Conservation (phyloP, 1,140 invertebrate species). For the Euwallacea fornicatus region DNA sequence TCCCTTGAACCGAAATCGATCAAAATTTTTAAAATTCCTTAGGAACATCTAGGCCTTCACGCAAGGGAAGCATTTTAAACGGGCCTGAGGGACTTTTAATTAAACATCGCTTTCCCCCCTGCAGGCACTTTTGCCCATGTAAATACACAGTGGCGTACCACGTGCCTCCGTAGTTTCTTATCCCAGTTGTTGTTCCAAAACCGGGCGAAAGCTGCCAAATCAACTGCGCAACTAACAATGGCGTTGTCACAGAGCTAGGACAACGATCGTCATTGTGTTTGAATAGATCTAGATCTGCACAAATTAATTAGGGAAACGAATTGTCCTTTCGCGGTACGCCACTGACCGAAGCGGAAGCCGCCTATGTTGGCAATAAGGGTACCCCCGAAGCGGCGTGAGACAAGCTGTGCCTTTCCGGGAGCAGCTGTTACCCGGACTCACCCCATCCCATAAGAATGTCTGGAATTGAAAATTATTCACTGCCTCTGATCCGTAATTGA, state of each 20-base stretch:
- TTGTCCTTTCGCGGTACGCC: no score
- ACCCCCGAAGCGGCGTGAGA: slow-evolving; percentile 23
- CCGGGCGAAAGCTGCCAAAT: no score
- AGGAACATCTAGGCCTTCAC: slow-evolving; percentile 38
- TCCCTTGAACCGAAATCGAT: no score
- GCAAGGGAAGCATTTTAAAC: slow-evolving; percentile 46
- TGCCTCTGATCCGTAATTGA: slow-evolving; percentile 47
- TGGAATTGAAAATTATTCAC: slow-evolving; percentile 49
- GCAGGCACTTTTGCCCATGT: slow-evolving; percentile 16
- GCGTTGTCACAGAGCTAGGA: no score
- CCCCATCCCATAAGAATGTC: slow-evolving; percentile 42
- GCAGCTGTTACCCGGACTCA: slow-evolving; percentile 46
- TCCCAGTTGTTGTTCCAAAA: no score
- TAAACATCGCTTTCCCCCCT: slow-evolving; percentile 48
- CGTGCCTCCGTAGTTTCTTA: not conserved
- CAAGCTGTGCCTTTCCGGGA: slow-evolving; percentile 43
- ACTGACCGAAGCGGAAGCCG: no score
- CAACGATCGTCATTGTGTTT: no score
- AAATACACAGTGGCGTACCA: slow-evolving; percentile 20
- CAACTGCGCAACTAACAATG: no score
- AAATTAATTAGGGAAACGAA: not conserved
- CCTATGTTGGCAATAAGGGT: slow-evolving; percentile 38
- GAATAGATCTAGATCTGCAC: no score
- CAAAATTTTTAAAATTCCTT: slow-evolving; percentile 25
- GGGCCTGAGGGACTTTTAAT: slow-evolving; percentile 52